A percentile compares a stretch with the other conserved stretches of the same genome.
Evolutionary conservation across 2,888 invertebrate genomes (phyloP).

Genomic region (Oasisia sp.): DNA sequence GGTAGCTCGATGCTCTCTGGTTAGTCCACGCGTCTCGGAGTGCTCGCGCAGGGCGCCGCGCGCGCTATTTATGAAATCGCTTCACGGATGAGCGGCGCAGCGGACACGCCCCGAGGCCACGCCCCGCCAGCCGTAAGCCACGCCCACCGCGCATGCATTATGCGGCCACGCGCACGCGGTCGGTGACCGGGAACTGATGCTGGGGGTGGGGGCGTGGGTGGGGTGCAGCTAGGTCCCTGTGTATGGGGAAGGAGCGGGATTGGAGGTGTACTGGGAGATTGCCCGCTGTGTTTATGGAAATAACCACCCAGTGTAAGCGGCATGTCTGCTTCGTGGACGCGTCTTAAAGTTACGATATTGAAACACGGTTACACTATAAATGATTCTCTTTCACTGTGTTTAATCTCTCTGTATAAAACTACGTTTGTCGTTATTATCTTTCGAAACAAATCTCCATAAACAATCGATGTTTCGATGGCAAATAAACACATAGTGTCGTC

Average conservation of each 20-base stretch:
- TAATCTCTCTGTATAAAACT: no score
- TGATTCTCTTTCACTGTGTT: no score
- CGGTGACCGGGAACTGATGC: background rate
- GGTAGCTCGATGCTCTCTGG: background rate
- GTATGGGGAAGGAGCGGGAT: background rate
- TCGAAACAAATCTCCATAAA: no score
- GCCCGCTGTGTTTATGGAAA: background rate
- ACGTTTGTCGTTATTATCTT: no score
- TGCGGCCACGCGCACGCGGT: background rate
- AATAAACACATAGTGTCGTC: background rate
- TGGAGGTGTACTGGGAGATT: background rate
- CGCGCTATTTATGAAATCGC: slow-evolving; percentile 17
- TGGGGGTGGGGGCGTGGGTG: background rate
- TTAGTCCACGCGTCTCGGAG: background rate
- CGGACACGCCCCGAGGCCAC: background rate
- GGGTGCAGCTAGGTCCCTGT: background rate
- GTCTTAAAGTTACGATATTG: no score
- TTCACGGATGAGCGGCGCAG: background rate
- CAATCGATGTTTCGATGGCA: no score
- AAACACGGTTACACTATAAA: no score
- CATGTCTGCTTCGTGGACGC: background rate
- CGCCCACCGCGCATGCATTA: background rate
- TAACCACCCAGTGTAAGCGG: background rate
- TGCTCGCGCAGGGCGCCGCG: background rate
- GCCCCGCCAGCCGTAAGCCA: background rate